Evolutionary conservation across 2,797 vertebrate species (phyloP).

Genomic region (Megalops cyprinoides): DNA sequence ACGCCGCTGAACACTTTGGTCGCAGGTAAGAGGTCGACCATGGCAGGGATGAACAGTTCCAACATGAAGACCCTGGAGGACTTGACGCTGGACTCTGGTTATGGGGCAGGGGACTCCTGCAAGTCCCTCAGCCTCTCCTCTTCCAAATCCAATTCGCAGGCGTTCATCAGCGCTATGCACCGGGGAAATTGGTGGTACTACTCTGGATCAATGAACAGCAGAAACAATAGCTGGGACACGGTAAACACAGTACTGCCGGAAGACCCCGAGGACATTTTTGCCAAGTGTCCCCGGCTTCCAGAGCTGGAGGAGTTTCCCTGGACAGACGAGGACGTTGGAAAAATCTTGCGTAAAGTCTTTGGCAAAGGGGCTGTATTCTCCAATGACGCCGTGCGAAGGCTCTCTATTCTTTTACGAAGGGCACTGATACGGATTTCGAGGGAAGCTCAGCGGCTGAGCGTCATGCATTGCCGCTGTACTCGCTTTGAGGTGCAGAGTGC

Average conservation of each 20-base stretch:
- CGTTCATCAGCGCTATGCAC: constrained; percentile 72
- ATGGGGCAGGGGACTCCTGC: constrained; percentile 85
- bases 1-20: not conserved
- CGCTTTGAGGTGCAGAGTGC: constrained; percentile 91
- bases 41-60: constrained; percentile 79
- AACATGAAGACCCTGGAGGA: constrained; percentile 86
- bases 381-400: constrained; percentile 71
- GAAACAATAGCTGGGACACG: constrained; percentile 93
- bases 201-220: constrained; percentile 85
- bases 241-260: constrained; percentile 85
- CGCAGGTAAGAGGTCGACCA: constrained; percentile 39
- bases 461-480: constrained; percentile 87
- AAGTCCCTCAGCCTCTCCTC: constrained; percentile 87
- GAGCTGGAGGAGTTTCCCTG: constrained; percentile 92
- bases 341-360: constrained; percentile 72
- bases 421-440: constrained; percentile 83
- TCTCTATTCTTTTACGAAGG: constrained; percentile 80
- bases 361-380: constrained; percentile 65
- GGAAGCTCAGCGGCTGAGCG: constrained; percentile 89
- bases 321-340: constrained; percentile 82
- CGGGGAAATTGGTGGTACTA: constrained; percentile 83
- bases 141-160: constrained; percentile 79
- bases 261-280: constrained; percentile 83
- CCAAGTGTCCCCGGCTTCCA: constrained; percentile 84
- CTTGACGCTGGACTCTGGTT: constrained; percentile 89